A percentile compares a stretch with the other conserved stretches of the same genome.
phyloP scores from a whole-genome alignment of 2,797 vertebrate genomes.

The Muraenolepis orangiensis region DNA sequence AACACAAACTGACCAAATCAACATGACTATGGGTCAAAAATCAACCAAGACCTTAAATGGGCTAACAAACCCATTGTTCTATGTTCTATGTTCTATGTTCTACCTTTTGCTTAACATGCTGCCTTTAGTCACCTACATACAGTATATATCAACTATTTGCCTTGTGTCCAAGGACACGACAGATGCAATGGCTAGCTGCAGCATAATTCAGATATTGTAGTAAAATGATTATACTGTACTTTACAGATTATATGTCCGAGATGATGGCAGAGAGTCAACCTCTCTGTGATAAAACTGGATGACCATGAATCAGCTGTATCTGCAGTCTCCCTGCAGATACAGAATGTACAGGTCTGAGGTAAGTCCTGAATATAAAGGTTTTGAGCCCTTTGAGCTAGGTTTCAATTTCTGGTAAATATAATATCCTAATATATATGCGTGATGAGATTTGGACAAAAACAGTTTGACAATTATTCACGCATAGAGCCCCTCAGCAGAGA shows the following conservation, averaged over 20 bases:
- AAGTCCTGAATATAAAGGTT: neutral
- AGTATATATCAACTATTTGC: neutral
- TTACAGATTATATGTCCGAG: no score
- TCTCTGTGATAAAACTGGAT: neutral
- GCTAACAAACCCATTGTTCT: neutral
- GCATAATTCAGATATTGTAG: neutral
- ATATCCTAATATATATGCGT: neutral
- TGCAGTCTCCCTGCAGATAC: neutral
- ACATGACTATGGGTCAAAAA: neutral
- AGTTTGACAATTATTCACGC: neutral
- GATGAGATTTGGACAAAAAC: neutral
- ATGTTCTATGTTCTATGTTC: neutral
- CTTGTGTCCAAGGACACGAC: neutral
- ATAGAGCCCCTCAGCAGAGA: neutral
- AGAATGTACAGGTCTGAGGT: neutral
- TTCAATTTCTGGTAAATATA: neutral
- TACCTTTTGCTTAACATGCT: neutral
- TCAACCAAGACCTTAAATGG: neutral
- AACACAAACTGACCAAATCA: no score
- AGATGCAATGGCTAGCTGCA: neutral
- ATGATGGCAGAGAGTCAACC: neutral
- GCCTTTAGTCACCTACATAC: neutral
- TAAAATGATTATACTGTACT: neutral
- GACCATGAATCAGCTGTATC: neutral
- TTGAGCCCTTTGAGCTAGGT: neutral